Percentiles rank a stretch among this genome's conserved stretches.
Evolutionary conservation across 2,888 invertebrate species (phyloP).

Genomic region (Cataglyphis livida): DNA sequence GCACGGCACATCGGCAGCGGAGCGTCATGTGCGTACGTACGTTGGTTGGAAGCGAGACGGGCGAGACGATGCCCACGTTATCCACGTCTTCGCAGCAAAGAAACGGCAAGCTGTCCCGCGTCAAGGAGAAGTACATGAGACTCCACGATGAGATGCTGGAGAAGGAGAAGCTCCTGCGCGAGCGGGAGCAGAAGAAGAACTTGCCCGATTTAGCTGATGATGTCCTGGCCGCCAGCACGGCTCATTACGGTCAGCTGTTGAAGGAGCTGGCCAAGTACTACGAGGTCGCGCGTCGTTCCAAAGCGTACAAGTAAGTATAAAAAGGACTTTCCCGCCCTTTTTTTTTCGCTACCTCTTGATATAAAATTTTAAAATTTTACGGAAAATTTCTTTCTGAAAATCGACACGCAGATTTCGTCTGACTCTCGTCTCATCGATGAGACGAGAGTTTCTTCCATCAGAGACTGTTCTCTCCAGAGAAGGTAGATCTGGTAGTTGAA

Average conservation of each 20-base stretch:
- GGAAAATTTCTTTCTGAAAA: background rate
- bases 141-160: slow-evolving; percentile 79
- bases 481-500: background rate
- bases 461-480: background rate
- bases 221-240: slow-evolving; percentile 86
- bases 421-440: background rate
- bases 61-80: slow-evolving; percentile 50
- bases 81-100: slow-evolving; percentile 35
- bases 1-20: background rate
- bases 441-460: background rate
- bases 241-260: slow-evolving; percentile 85
- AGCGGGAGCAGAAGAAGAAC: slow-evolving; percentile 59
- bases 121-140: slow-evolving; percentile 80
- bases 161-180: slow-evolving; percentile 53
- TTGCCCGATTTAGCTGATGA: slow-evolving; percentile 85
- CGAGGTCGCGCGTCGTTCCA: slow-evolving; percentile 85
- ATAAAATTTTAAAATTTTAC: background rate
- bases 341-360: background rate
- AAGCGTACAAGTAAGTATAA: slow-evolving; percentile 86
- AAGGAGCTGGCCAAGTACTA: slow-evolving; percentile 84
- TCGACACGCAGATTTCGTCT: background rate
- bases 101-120: slow-evolving; percentile 70
- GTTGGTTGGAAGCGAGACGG: slow-evolving; percentile 64
- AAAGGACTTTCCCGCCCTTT: background rate
- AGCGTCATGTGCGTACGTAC: slow-evolving; percentile 79